Percentiles rank a stretch among this genome's conserved stretches.
Conservation (phyloP, 2,888 invertebrate species). For the Nudaria mundana region DNA sequence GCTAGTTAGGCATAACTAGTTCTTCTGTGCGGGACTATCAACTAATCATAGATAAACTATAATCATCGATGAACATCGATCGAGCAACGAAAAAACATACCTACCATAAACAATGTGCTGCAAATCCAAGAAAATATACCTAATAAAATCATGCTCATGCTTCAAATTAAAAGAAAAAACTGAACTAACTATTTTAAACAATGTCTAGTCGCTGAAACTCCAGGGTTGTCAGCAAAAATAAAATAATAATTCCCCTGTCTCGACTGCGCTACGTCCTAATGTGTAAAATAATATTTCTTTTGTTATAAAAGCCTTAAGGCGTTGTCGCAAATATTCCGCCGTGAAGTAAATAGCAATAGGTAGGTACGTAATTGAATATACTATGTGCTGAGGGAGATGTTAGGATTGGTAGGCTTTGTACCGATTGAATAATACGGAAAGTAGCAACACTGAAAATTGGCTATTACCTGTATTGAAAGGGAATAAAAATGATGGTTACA, state of each 20-base stretch:
- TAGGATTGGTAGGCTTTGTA: slow-evolving; percentile 10
- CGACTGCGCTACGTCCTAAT: slow-evolving; percentile 34
- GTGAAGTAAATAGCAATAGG: slow-evolving; percentile 21
- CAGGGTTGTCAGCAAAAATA: slow-evolving; percentile 19
- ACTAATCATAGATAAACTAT: too few species aligned
- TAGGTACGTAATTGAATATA: slow-evolving; percentile 32
- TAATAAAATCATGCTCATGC: too few species aligned
- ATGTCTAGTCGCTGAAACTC: slow-evolving; percentile 23
- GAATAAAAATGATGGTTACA: too few species aligned
- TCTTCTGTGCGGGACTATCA: too few species aligned
- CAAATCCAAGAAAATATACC: too few species aligned
- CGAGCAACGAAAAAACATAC: too few species aligned
- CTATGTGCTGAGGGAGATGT: slow-evolving; percentile 16
- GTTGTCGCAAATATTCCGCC: slow-evolving; percentile 22
- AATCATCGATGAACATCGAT: too few species aligned
- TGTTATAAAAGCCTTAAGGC: slow-evolving; percentile 31
- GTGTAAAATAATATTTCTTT: slow-evolving; percentile 37
- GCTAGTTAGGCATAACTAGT: too few species aligned
- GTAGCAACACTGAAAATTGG: background rate
- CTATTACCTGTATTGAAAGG: too few species aligned
- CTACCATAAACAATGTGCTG: too few species aligned
- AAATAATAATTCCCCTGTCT: slow-evolving; percentile 28
- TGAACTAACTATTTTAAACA: slow-evolving; percentile 14
- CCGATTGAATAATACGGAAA: background rate
- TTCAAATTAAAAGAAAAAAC: too few species aligned